Evolutionary conservation across 2,797 vertebrate species (phyloP).

Genomic region (Eulemur albifrons): DNA sequence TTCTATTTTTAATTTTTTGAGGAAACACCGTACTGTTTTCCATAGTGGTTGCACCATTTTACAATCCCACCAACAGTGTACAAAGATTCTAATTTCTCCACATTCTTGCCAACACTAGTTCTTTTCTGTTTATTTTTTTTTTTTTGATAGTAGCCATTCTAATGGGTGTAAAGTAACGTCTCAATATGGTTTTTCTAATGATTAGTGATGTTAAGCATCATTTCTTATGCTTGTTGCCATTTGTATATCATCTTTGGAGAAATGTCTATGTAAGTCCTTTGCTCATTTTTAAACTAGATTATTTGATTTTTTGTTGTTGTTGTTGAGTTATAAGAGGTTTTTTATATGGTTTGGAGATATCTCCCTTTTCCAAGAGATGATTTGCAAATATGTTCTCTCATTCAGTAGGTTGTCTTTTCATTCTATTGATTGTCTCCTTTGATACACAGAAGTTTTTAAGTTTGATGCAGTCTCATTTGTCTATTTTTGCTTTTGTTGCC

Average conservation of each 20-base stretch:
- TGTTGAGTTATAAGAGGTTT: background rate
- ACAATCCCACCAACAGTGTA: background rate
- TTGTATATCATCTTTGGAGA: background rate
- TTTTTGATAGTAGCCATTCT: background rate
- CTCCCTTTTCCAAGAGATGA: too few relatives aligned
- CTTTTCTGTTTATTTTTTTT: background rate
- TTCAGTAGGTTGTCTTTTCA: constrained; percentile 4
- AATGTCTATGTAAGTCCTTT: background rate
- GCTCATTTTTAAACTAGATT: background rate
- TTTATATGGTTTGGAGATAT: too few relatives aligned
- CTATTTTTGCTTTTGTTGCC: background rate
- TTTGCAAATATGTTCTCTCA: background rate
- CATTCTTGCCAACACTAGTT: background rate
- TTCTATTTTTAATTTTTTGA: background rate
- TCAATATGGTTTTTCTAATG: background rate
- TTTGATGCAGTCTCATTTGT: background rate
- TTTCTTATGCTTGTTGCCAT: background rate
- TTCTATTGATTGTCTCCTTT: background rate
- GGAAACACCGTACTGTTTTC: background rate
- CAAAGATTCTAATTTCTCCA: background rate
- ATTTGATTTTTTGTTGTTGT: background rate
- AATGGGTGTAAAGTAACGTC: background rate
- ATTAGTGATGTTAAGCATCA: background rate
- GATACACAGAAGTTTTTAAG: background rate
- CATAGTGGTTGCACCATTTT: background rate